phyloP scores from a whole-genome alignment of 2,888 invertebrate genomes.

The Diloba caeruleocephala region DNA sequence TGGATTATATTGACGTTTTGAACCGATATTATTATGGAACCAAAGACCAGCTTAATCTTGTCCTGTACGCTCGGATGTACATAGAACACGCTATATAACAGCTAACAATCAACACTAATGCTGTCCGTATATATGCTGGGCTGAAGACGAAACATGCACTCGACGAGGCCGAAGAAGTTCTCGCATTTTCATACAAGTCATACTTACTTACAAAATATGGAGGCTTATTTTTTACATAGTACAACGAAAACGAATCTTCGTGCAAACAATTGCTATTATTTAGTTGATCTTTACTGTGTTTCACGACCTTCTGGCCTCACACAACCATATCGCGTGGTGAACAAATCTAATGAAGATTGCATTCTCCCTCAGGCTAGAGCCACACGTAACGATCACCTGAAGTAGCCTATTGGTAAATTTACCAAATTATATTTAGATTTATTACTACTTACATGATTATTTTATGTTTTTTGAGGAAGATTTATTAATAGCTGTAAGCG shows the following conservation, averaged over 20 bases:
- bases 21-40: too few species aligned
- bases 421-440: constrained; percentile 84
- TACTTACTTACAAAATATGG: neutral
- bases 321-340: constrained; percentile 51
- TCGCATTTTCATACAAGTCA: too few species aligned
- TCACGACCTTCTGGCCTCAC: constrained; percentile 34
- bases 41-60: too few species aligned
- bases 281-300: constrained; percentile 8
- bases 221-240: neutral
- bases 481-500: constrained; percentile 82
- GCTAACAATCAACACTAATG: too few species aligned
- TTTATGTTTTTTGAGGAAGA: constrained; percentile 79
- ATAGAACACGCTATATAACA: too few species aligned
- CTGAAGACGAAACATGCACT: too few species aligned
- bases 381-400: constrained; percentile 86
- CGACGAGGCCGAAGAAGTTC: too few species aligned
- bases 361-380: constrained; percentile 67
- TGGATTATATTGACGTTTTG: too few species aligned
- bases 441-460: constrained; percentile 80
- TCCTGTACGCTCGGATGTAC: too few species aligned
- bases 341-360: constrained; percentile 84
- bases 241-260: constrained; percentile 4
- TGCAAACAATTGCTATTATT: constrained; percentile 37
- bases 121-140: too few species aligned
- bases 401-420: constrained; percentile 79